phyloP scores from a whole-genome alignment of 2,797 vertebrate species.

The Babyrousa celebensis region DNA sequence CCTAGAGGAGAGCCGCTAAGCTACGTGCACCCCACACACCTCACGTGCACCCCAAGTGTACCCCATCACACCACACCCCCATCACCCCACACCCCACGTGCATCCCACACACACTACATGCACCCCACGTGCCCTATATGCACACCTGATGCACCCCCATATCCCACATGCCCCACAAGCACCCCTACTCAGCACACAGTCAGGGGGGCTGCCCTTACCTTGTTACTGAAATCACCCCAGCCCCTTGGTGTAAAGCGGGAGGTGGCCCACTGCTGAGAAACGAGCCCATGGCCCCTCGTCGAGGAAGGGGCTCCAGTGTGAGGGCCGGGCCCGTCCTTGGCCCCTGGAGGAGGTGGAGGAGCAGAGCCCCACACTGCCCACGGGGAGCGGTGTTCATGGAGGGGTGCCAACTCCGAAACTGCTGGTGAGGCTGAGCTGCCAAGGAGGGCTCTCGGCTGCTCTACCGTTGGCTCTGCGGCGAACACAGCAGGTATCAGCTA shows the following conservation, averaged over 20 bases:
- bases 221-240: not conserved
- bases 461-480: rapidly evolving
- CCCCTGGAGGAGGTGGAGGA: not conserved
- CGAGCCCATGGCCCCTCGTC: not conserved
- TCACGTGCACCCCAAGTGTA: rapidly evolving
- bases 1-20: not conserved
- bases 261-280: not conserved
- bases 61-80: not conserved
- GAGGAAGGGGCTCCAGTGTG: not conserved
- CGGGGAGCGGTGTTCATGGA: rapidly evolving
- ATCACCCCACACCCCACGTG: rapidly evolving
- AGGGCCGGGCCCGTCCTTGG: too few relatives aligned
- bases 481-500: rapidly evolving
- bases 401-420: rapidly evolving
- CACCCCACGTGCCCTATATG: not conserved
- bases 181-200: not conserved
- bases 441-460: rapidly evolving
- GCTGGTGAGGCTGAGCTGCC: rapidly evolving
- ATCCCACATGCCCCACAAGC: not conserved
- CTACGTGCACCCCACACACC: not conserved
- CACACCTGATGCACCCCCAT: rapidly evolving
- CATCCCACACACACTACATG: too few relatives aligned
- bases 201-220: rapidly evolving
- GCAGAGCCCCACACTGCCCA: rapidly evolving
- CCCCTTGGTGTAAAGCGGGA: too few relatives aligned